phyloP scores from a whole-genome alignment of 2,113 vertebrate species.

The Ceyx cyanopectus region DNA sequence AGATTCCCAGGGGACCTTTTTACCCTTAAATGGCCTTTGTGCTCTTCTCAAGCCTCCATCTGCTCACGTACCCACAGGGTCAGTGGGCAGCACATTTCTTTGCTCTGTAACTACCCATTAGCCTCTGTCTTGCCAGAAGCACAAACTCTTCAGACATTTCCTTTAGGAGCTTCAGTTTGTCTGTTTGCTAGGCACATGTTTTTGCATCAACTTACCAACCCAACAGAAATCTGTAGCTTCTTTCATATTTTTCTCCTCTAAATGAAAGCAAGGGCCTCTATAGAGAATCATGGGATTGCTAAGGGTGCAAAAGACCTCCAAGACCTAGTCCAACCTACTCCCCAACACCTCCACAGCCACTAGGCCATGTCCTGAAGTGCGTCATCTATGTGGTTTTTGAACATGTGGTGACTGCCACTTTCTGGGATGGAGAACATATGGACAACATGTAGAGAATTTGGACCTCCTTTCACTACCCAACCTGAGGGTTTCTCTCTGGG shows the following conservation, averaged over 20 bases:
- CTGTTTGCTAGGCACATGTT: neutral
- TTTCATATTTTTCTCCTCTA: neutral
- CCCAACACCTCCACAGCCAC: too few relatives aligned
- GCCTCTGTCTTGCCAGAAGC: neutral
- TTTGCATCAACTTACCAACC: neutral
- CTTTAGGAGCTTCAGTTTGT: neutral
- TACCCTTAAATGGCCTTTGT: neutral
- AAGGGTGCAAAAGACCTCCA: too few relatives aligned
- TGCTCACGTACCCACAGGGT: neutral
- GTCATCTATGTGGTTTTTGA: too few relatives aligned
- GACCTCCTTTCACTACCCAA: neutral
- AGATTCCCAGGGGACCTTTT: neutral
- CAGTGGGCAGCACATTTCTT: neutral
- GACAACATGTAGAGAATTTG: neutral
- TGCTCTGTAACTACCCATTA: neutral
- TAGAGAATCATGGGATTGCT: too few relatives aligned
- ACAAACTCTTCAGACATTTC: neutral
- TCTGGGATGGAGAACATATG: too few relatives aligned
- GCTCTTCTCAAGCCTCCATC: neutral
- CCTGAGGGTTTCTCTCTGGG: neutral
- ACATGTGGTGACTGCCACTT: too few relatives aligned
- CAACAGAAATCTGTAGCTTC: neutral
- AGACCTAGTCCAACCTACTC: too few relatives aligned
- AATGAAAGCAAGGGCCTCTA: neutral
- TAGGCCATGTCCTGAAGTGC: too few relatives aligned